Percentiles rank a stretch among this genome's conserved stretches.
Evolutionary conservation across 2,113 vertebrate genomes (phyloP).

Genomic region (Baryphthengus martii): DNA sequence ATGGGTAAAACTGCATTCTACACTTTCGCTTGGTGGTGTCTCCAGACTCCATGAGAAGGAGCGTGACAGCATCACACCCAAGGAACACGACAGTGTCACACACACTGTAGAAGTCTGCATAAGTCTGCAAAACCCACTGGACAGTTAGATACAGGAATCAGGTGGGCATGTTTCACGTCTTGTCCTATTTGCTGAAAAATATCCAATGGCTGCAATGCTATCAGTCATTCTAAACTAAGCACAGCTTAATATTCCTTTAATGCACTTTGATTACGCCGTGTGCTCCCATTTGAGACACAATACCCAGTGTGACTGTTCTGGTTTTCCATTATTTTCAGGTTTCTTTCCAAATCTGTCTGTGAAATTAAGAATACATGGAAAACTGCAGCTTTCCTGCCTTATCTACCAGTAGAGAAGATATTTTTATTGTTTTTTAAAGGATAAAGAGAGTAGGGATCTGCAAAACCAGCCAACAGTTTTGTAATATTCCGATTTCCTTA

Average conservation of each 20-base stretch:
- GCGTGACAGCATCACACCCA: neutral
- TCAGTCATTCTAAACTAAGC: neutral
- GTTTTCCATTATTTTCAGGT: neutral
- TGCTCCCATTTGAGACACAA: neutral
- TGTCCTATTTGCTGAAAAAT: neutral
- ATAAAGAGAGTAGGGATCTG: neutral
- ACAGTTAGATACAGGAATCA: neutral
- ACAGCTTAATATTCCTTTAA: neutral
- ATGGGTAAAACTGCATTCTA: fast-evolving
- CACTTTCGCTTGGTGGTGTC: neutral
- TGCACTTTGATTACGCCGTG: neutral
- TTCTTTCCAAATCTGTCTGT: neutral
- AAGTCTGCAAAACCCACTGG: neutral
- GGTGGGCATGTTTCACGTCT: neutral
- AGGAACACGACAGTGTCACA: neutral
- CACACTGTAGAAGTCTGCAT: neutral
- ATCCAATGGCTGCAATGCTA: neutral
- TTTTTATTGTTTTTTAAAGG: neutral
- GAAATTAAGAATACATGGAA: neutral
- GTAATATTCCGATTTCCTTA: neutral
- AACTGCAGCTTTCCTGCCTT: neutral
- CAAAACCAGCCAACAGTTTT: neutral
- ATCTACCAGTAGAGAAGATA: neutral
- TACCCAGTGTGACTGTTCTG: neutral
- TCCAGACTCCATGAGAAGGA: neutral